Evolutionary conservation across 1,140 invertebrate genomes (phyloP).

Genomic region (Laodelphax striatellus): DNA sequence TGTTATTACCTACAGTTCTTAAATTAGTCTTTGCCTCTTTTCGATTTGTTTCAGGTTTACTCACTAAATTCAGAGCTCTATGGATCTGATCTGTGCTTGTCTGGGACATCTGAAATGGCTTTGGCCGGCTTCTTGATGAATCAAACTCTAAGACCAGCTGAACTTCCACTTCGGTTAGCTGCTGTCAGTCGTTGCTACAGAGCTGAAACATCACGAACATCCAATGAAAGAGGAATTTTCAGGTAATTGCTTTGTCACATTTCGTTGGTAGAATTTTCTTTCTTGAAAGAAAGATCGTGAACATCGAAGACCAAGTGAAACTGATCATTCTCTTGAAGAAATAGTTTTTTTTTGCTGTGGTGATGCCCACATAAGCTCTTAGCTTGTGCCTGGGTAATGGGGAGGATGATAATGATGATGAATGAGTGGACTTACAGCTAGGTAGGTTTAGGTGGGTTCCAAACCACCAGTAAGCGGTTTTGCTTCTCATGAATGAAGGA

Average conservation of each 20-base stretch:
- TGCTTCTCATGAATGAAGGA: no score
- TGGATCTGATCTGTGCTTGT: slow-evolving; percentile 61
- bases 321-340: no score
- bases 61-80: slow-evolving; percentile 40
- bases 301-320: no score
- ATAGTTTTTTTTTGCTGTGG: no score
- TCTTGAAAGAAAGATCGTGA: no score
- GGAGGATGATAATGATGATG: no score
- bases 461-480: no score
- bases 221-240: slow-evolving; percentile 75
- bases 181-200: slow-evolving; percentile 88
- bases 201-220: slow-evolving; percentile 69
- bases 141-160: slow-evolving; percentile 34
- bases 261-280: no score
- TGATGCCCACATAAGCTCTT: no score
- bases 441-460: no score
- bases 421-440: no score
- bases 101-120: slow-evolving; percentile 92
- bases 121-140: slow-evolving; percentile 62
- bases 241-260: slow-evolving; percentile 45
- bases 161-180: slow-evolving; percentile 67
- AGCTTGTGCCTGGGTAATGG: no score
- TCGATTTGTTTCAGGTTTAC: slow-evolving; percentile 39
- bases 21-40: neutral
- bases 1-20: slow-evolving; percentile 13